Conservation (phyloP, 2,797 vertebrate species). For the Peromyscus eremicus region DNA sequence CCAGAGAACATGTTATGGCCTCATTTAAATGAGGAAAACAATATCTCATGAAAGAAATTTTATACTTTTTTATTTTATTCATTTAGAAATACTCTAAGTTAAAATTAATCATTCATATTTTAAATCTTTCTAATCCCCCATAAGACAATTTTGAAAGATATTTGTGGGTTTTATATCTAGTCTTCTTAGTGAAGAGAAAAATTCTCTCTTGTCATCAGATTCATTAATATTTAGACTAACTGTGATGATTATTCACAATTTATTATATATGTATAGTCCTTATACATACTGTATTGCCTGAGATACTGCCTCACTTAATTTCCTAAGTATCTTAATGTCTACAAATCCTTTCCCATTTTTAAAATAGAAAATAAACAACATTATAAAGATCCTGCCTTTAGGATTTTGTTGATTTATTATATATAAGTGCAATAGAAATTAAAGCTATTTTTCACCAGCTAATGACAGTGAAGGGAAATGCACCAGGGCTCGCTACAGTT, state of each 20-base stretch:
- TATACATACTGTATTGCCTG: conserved; percentile 29
- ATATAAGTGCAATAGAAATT: conserved; percentile 72
- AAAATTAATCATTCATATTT: conserved; percentile 66
- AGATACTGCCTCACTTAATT: conserved; percentile 43
- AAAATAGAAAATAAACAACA: conserved; percentile 57
- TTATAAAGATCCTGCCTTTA: conserved; percentile 79
- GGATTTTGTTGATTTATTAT: conserved; percentile 82
- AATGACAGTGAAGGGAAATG: conserved; percentile 69
- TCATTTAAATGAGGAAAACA: conserved; percentile 36
- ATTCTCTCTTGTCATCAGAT: conserved; percentile 58
- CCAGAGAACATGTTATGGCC: not conserved
- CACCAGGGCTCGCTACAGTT: conserved; percentile 61
- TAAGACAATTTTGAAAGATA: not conserved
- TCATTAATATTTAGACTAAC: not conserved
- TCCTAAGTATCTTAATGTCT: conserved; percentile 66
- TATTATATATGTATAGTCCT: conserved; percentile 40
- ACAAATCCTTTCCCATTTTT: conserved; percentile 73
- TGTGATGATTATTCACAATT: conserved; percentile 71
- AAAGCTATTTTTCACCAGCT: conserved; percentile 81
- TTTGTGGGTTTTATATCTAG: not conserved
- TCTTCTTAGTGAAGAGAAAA: conserved; percentile 58
- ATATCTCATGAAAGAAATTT: not conserved
- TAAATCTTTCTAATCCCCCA: conserved; percentile 19
- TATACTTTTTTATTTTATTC: conserved; percentile 65
- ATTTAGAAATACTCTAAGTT: conserved; percentile 8